A percentile compares a stretch with the other conserved stretches of the same genome.
Evolutionary conservation across 2,797 vertebrate genomes (phyloP).

Genomic region (Lateolabrax maculatus): DNA sequence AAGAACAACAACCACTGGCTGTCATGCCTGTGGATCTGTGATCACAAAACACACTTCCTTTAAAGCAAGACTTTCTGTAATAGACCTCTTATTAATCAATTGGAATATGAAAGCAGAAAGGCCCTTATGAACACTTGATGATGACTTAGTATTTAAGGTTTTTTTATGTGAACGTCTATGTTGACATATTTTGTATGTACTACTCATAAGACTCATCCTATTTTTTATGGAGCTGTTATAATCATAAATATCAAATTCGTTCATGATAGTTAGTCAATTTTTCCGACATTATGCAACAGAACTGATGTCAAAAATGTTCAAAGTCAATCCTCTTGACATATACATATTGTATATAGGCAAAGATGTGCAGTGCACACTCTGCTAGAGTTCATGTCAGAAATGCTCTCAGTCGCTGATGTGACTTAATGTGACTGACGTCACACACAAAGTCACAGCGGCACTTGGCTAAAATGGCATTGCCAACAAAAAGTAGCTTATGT

Average conservation of each 20-base stretch:
- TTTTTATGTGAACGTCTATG: not conserved
- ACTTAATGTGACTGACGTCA: conserved; percentile 22
- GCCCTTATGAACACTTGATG: conserved; percentile 17
- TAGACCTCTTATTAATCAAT: conserved; percentile 23
- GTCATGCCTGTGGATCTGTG: not conserved
- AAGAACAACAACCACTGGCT: not conserved
- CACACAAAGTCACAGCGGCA: conserved; percentile 32
- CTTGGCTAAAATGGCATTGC: not conserved
- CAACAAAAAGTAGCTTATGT: not conserved
- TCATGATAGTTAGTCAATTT: not conserved
- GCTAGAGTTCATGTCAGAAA: conserved; percentile 14
- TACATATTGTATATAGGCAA: conserved; percentile 19
- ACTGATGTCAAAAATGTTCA: conserved; percentile 17
- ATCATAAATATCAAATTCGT: not conserved
- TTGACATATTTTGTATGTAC: not conserved
- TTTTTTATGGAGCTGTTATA: not conserved
- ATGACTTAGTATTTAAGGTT: not conserved
- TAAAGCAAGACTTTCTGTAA: not conserved
- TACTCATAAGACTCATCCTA: not conserved
- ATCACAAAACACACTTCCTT: conserved; percentile 10
- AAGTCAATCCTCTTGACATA: conserved; percentile 20
- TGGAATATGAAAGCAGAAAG: conserved; percentile 20
- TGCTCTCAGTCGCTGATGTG: conserved; percentile 16
- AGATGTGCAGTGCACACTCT: not conserved
- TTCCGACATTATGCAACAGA: conserved; percentile 5